phyloP scores from a whole-genome alignment of 2,888 invertebrate species.

The Melanostoma scalare region DNA sequence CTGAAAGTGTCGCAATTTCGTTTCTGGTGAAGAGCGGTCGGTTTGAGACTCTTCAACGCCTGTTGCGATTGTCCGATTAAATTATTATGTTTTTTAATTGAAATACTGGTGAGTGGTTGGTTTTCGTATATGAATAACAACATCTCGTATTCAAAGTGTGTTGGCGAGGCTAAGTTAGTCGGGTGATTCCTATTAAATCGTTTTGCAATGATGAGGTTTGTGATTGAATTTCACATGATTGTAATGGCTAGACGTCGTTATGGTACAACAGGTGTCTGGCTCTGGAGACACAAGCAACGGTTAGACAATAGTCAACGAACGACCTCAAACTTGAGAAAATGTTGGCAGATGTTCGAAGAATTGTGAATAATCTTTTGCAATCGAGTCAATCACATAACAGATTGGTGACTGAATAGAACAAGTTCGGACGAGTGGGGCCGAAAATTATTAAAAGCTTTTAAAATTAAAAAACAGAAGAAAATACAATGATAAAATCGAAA shows the following conservation, averaged over 20 bases:
- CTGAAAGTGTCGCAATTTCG: too few species aligned
- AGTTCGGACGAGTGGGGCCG: too few species aligned
- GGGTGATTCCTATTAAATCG: slow-evolving; percentile 62
- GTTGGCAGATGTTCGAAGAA: not conserved
- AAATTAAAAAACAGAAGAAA: too few species aligned
- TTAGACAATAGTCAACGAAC: slow-evolving; percentile 12
- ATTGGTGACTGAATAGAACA: too few species aligned
- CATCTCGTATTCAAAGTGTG: slow-evolving; percentile 3
- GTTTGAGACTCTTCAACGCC: not conserved
- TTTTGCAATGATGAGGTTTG: slow-evolving; percentile 41
- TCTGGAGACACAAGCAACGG: not conserved
- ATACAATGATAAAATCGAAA: too few species aligned
- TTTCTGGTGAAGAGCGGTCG: too few species aligned
- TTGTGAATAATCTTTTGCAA: too few species aligned
- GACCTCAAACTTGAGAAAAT: slow-evolving; percentile 52
- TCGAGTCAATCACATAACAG: too few species aligned
- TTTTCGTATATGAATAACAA: not conserved
- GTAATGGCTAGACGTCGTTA: not conserved
- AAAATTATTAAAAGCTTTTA: too few species aligned
- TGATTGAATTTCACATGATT: slow-evolving; percentile 39
- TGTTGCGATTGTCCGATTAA: slow-evolving; percentile 37
- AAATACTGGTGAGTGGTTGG: slow-evolving; percentile 32
- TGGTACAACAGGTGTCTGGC: slow-evolving; percentile 7
- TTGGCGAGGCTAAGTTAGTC: slow-evolving; percentile 44
- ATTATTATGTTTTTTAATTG: slow-evolving; percentile 24